Conservation (phyloP, 2,888 invertebrate genomes). For the Callinectes sapidus region DNA sequence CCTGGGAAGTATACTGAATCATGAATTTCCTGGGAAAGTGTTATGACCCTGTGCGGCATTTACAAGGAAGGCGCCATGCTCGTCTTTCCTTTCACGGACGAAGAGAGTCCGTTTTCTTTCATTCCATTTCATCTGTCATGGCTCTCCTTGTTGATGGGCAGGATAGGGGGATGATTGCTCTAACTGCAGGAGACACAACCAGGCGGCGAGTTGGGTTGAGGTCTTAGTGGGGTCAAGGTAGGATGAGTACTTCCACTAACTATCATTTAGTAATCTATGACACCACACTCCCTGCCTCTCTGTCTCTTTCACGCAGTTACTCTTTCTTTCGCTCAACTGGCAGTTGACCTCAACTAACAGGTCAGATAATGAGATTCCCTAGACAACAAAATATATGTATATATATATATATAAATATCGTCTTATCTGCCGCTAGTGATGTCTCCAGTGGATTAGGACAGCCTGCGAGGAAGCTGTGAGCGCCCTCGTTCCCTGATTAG, state of each 20-base stretch:
- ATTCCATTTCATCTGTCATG: conserved; percentile 1
- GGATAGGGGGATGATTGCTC: conserved; percentile 25
- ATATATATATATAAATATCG: conserved; percentile 6
- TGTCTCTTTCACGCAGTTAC: not conserved
- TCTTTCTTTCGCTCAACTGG: conserved; percentile 46
- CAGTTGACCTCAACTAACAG: conserved; percentile 54
- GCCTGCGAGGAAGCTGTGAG: not conserved
- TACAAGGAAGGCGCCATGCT: conserved; percentile 4
- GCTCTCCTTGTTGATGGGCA: conserved; percentile 15
- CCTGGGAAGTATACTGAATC: not conserved
- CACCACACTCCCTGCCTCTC: conserved; percentile 2
- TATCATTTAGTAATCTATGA: conserved; percentile 13
- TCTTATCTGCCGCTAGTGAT: conserved; percentile 38
- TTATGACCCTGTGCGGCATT: conserved; percentile 5
- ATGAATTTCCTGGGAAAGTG: not conserved
- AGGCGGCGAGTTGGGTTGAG: not conserved
- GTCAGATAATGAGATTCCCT: conserved; percentile 32
- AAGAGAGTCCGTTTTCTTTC: conserved; percentile 6
- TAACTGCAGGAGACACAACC: conserved; percentile 37
- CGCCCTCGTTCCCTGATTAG: not conserved
- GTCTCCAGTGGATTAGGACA: conserved; percentile 16
- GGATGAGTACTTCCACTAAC: not conserved
- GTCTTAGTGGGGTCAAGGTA: not conserved
- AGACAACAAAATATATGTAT: conserved; percentile 30
- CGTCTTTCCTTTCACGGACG: not conserved